Conservation (phyloP, 2,797 vertebrate species). For the Anisognathus igniventris region DNA sequence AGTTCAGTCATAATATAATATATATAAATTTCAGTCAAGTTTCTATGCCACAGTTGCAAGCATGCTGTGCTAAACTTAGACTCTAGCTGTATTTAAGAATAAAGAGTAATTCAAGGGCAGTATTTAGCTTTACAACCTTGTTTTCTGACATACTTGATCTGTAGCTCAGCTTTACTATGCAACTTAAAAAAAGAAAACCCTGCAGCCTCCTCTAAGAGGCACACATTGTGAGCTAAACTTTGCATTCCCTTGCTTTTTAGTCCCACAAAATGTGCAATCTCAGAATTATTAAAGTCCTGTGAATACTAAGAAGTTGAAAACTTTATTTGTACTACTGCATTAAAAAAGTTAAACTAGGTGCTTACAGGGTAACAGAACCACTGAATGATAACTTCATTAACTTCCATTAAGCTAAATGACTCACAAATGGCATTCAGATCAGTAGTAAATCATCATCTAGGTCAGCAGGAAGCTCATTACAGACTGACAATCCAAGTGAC, state of each 20-base stretch:
- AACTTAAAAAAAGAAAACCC: neutral
- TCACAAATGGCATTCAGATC: constrained; percentile 56
- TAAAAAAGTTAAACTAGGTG: neutral
- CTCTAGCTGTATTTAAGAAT: neutral
- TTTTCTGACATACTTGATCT: neutral
- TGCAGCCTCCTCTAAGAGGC: neutral
- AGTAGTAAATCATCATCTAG: constrained; percentile 50
- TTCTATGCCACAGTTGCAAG: neutral
- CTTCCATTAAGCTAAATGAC: constrained; percentile 13
- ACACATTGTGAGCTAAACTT: neutral
- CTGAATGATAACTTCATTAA: constrained; percentile 34
- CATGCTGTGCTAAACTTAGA: neutral
- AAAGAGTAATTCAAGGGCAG: neutral
- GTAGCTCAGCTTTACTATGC: neutral
- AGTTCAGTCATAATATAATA: neutral
- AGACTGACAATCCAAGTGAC: constrained; percentile 65
- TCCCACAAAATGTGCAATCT: neutral
- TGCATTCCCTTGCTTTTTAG: neutral
- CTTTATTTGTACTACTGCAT: neutral
- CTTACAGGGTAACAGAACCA: constrained; percentile 5
- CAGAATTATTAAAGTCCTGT: neutral
- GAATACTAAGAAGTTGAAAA: neutral
- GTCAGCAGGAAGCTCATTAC: constrained; percentile 74
- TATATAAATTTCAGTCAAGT: neutral
- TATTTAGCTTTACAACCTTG: neutral